phyloP scores from a whole-genome alignment of 2,797 vertebrate species.

The Crenichthys baileyi region DNA sequence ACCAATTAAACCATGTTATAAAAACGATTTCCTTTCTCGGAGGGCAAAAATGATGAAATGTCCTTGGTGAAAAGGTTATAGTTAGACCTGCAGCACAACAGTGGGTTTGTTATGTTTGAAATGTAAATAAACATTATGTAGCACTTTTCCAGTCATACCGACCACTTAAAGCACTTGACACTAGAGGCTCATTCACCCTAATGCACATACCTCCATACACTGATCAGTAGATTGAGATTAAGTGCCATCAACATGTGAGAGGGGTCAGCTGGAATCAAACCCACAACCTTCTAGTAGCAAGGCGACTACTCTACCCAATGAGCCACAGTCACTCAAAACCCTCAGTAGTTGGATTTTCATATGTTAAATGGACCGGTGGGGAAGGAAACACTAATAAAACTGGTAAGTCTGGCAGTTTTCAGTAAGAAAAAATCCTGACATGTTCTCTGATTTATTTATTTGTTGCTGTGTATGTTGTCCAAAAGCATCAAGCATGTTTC shows the following conservation, averaged over 20 bases:
- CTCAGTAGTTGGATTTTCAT: not conserved
- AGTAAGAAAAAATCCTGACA: not conserved
- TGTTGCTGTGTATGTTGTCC: not conserved
- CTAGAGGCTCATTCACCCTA: too few species aligned
- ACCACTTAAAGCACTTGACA: too few species aligned
- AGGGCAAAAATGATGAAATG: not conserved
- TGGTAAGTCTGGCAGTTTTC: not conserved
- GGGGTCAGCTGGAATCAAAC: too few species aligned
- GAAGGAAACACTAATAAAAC: not conserved
- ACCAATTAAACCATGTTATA: not conserved
- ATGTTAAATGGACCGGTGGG: not conserved
- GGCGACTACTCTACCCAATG: too few species aligned
- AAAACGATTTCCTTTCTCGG: not conserved
- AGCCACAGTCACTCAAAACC: too few species aligned
- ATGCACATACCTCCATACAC: too few species aligned
- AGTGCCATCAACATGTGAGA: too few species aligned
- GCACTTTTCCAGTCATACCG: too few species aligned
- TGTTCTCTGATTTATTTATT: not conserved
- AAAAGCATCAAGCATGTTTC: too few species aligned
- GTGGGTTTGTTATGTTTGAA: not conserved
- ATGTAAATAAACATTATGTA: not conserved
- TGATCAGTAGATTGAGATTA: too few species aligned
- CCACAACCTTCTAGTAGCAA: too few species aligned
- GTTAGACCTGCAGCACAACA: not conserved
- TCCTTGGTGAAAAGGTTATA: not conserved